Evolutionary conservation across 2,113 vertebrate genomes (phyloP).

Genomic region (Elanus axillaris): DNA sequence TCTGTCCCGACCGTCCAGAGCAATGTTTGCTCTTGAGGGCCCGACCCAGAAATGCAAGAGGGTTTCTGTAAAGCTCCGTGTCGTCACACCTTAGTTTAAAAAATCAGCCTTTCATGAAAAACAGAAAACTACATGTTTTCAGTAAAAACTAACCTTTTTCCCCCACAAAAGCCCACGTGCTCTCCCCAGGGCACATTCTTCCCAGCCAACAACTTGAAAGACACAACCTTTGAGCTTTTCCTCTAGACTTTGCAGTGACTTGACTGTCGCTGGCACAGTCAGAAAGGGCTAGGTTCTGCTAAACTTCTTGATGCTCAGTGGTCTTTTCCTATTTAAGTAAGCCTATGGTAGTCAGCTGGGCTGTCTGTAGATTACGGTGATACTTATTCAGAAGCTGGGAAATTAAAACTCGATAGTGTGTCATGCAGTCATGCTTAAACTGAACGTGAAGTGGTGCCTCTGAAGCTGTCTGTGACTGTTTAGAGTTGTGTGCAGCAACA

Average conservation of each 20-base stretch:
- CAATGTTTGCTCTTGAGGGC: neutral
- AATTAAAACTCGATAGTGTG: accelerated
- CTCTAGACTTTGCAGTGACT: neutral
- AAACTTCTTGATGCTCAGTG: neutral
- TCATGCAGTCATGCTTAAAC: neutral
- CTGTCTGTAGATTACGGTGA: neutral
- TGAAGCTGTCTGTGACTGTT: neutral
- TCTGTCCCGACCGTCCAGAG: neutral
- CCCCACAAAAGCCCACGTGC: neutral
- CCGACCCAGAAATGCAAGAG: neutral
- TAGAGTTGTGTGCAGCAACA: neutral
- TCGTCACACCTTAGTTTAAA: neutral
- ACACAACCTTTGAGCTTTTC: neutral
- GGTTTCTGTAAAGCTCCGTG: accelerated
- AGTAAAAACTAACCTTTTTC: neutral
- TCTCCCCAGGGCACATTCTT: neutral
- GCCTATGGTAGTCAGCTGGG: neutral
- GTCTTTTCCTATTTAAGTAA: neutral
- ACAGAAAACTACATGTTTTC: neutral
- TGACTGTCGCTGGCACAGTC: neutral
- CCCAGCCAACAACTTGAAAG: neutral
- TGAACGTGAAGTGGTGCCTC: neutral
- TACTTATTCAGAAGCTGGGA: neutral
- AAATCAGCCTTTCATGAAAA: neutral
- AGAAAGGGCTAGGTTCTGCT: neutral